phyloP scores from a whole-genome alignment of 2,797 vertebrate species.

The Cephalopachus bancanus region DNA sequence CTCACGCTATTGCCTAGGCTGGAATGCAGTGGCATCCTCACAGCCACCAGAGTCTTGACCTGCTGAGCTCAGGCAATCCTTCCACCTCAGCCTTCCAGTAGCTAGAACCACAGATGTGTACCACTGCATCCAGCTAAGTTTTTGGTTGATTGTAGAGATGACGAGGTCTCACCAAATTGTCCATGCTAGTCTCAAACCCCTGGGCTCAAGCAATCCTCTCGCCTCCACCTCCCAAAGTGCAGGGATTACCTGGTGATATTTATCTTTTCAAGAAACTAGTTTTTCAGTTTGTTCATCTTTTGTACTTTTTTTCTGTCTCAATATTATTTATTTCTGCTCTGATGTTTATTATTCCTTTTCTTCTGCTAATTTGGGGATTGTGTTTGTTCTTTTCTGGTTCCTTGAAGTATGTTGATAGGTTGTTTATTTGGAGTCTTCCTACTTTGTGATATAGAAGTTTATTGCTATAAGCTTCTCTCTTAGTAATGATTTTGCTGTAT shows the following conservation, averaged over 20 bases:
- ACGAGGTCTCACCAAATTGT: too few species aligned
- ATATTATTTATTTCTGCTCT: not conserved
- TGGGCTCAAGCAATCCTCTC: too few species aligned
- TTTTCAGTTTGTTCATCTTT: not conserved
- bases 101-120: too few species aligned
- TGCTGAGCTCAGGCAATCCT: too few species aligned
- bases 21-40: too few species aligned
- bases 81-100: too few species aligned
- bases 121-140: too few species aligned
- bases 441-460: not conserved
- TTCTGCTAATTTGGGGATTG: not conserved
- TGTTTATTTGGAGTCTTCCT: not conserved
- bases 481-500: not conserved
- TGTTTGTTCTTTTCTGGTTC: not conserved
- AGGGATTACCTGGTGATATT: not conserved
- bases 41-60: too few species aligned
- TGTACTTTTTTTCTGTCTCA: not conserved
- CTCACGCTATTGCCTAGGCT: too few species aligned
- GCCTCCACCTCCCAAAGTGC: too few species aligned
- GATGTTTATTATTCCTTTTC: not conserved
- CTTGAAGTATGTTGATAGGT: not conserved
- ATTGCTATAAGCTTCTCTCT: not conserved
- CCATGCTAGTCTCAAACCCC: too few species aligned
- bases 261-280: not conserved
- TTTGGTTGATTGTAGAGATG: too few species aligned